phyloP scores from a whole-genome alignment of 2,888 invertebrate genomes.

The Sphinx pinastri region DNA sequence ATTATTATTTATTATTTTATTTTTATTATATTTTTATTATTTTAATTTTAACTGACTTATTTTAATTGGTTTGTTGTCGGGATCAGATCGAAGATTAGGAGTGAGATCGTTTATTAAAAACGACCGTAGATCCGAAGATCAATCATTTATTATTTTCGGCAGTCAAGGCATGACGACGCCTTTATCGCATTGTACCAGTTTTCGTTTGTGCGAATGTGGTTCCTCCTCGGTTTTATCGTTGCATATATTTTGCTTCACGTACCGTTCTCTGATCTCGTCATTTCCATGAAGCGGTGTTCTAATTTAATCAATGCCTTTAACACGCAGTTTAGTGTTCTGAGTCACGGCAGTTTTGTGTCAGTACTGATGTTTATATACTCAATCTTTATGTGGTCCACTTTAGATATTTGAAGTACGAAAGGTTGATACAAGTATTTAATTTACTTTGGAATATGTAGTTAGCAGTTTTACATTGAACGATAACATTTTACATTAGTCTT shows the following conservation, averaged over 20 bases:
- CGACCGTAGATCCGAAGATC: no score
- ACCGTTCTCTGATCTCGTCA: constrained; percentile 9
- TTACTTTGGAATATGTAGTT: no score
- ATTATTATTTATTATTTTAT: no score
- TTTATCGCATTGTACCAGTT: constrained; percentile 8
- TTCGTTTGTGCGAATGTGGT: constrained; percentile 7
- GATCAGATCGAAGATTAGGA: no score
- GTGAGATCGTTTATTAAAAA: no score
- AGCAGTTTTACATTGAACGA: no score
- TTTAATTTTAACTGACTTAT: no score
- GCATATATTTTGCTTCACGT: background rate
- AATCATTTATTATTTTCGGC: background rate
- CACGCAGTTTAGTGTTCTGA: constrained; percentile 16
- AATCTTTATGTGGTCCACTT: background rate
- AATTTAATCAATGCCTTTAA: constrained; percentile 21
- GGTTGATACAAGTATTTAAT: background rate
- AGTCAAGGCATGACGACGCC: background rate
- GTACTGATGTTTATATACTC: background rate
- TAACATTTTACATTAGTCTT: no score
- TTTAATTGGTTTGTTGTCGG: no score
- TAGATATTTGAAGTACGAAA: background rate
- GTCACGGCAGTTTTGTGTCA: background rate
- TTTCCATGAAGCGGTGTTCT: constrained; percentile 12
- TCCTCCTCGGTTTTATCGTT: constrained; percentile 13
- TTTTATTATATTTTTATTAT: no score